Percentiles rank a stretch among this genome's conserved stretches.
Conservation (phyloP, 2,888 invertebrate genomes). For the Standfussiana lucernea region DNA sequence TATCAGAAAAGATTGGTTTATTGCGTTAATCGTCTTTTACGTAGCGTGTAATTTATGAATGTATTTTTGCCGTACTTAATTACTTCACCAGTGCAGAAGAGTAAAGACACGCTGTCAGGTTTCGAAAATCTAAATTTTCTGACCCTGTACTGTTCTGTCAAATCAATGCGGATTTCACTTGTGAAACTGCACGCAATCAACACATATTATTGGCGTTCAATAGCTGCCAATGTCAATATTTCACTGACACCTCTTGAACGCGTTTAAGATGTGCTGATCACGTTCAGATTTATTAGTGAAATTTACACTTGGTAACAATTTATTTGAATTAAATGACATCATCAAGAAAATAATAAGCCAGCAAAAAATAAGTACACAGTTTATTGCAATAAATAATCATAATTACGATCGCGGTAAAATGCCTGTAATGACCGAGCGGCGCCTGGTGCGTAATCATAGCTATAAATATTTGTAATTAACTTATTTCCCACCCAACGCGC, state of each 20-base stretch:
- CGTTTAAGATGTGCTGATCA: not conserved
- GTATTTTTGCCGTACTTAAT: not conserved
- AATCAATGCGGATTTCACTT: not conserved
- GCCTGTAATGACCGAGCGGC: slow-evolving; percentile 23
- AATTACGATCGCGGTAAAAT: slow-evolving; percentile 26
- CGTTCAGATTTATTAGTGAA: not conserved
- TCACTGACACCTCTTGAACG: not conserved
- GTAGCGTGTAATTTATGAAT: not conserved
- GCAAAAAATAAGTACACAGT: slow-evolving; percentile 16
- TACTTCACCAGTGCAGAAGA: not conserved
- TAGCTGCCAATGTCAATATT: not conserved
- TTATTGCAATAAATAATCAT: slow-evolving; percentile 26
- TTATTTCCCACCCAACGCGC: slow-evolving; percentile 3
- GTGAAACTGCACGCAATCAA: not conserved
- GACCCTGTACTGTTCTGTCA: not conserved
- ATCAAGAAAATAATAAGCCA: slow-evolving; percentile 2
- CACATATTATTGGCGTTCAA: not conserved
- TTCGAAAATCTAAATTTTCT: not conserved
- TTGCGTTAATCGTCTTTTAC: too few relatives aligned
- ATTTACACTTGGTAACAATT: not conserved
- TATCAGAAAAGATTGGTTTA: not conserved
- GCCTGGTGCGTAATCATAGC: slow-evolving; percentile 26
- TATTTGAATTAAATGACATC: not conserved
- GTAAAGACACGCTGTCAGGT: not conserved
- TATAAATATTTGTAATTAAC: slow-evolving; percentile 32